These are phyloP conservation scores for Cheiracanthium punctorium DNA, from an alignment of 2,888 invertebrate genomes.

Conservation along the genomic window DNA sequence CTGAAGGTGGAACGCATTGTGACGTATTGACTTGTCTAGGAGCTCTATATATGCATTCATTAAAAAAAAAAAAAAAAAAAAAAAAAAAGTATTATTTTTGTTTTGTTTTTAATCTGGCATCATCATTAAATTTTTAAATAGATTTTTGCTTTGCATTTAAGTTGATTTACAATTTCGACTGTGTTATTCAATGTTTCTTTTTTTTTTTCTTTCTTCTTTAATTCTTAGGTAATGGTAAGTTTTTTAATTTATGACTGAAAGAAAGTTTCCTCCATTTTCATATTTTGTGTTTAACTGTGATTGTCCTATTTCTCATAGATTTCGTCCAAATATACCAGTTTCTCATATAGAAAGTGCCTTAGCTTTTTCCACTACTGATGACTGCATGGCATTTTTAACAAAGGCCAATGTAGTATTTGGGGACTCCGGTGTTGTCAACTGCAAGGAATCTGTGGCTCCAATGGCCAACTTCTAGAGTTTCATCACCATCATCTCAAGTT, in stretches of 20 bases:
- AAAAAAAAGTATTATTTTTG: too few species aligned
- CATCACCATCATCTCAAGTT: neutral
- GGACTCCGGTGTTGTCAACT: slow-evolving; percentile 84
- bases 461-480: slow-evolving; percentile 54
- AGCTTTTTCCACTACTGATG: slow-evolving; percentile 88
- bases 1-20: too few species aligned
- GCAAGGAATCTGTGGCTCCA: slow-evolving; percentile 80
- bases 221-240: neutral
- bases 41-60: too few species aligned
- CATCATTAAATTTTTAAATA: too few species aligned
- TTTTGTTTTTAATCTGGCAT: too few species aligned
- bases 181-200: too few species aligned
- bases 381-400: slow-evolving; percentile 91
- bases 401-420: slow-evolving; percentile 81
- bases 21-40: too few species aligned
- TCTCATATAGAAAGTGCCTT: slow-evolving; percentile 90
- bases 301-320: slow-evolving; percentile 80
- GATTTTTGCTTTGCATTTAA: too few species aligned
- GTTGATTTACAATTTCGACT: too few species aligned
- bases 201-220: too few species aligned
- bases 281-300: slow-evolving; percentile 9
- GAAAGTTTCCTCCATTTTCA: neutral
- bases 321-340: slow-evolving; percentile 92
- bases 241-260: neutral
- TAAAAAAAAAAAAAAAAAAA: too few species aligned